Base-by-base conservation (phyloP, 2,888 invertebrate species). In the Ganaspis brasiliensis region DNA sequence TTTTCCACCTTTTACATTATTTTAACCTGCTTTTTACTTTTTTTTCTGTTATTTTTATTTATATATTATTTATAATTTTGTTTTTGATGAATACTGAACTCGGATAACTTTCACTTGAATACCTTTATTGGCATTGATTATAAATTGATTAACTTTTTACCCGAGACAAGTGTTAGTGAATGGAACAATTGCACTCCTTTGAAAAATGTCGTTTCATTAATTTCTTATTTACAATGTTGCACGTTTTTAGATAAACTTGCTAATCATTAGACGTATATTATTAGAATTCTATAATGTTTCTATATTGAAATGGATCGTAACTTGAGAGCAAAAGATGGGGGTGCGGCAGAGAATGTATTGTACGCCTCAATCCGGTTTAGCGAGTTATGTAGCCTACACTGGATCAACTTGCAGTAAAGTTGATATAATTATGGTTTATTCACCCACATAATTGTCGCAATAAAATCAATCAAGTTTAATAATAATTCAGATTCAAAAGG, bases 381-480 rank as follows among this genome's bases (percentile, higher is more conserved):
- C 67, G 45, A 67, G 67, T 67, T 67, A 67, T 45, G 67, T 67
- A 67, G 40, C 67, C 21, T 45, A 63, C 12, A 45, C 67, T 67
- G 45, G 40, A 57, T 31, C 24, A 26, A 57, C 57, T 57, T 57
- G 31, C 57, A 67, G 67, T 45, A 45, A 67, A 67, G 40, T 67
- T 67, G 67, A 67, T 67, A 45, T 45, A 67, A 67, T 67, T 67
- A 67, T 67, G 67, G 67, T 67, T 67, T 67, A 67, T 67, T 67
- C 67, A 67, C 67, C 67, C 40, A 67, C 45, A 67, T 67, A 24
- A 45, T 24, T 26, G 26, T 56, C 24, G 55, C 55, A 24, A 24
- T 40, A 6, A 24, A 57, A 63, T 40, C 40, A 67, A 67, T 67
- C 24, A 24, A 24, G 24, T 24, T 16, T 59, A n/a, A 31, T 31